Percentiles rank a stretch among this genome's conserved stretches.
Evolutionary conservation across 2,797 vertebrate species (phyloP).

Genomic region (Pangasius mekongensis): DNA sequence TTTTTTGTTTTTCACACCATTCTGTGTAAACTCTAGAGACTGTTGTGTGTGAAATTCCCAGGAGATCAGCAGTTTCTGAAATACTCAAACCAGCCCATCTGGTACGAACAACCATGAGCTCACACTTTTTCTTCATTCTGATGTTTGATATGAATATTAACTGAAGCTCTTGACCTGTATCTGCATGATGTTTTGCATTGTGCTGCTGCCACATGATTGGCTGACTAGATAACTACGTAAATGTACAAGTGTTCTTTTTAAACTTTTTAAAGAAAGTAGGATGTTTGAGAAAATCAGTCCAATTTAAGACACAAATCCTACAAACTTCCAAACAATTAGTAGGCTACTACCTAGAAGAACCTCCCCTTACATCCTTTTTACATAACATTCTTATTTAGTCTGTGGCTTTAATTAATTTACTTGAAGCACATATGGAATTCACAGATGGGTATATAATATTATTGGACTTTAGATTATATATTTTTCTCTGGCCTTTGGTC

Average conservation of each 20-base stretch:
- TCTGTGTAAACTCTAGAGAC: too few species aligned
- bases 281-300: neutral
- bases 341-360: neutral
- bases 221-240: neutral
- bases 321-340: neutral
- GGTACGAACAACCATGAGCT: too few species aligned
- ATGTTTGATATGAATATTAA: too few species aligned
- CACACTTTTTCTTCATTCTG: too few species aligned
- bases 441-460: neutral
- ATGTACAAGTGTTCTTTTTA: neutral
- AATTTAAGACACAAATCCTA: neutral
- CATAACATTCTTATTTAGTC: neutral
- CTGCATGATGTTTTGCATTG: too few species aligned
- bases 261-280: neutral
- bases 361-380: neutral
- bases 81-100: too few species aligned
- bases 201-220: neutral
- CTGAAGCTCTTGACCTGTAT: too few species aligned
- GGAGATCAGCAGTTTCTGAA: too few species aligned
- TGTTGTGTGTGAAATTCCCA: too few species aligned
- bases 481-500: neutral
- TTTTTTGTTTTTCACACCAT: too few species aligned
- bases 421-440: neutral
- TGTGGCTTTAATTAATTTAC: too few species aligned
- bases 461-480: neutral